A percentile compares a stretch with the other conserved stretches of the same genome.
phyloP scores from a whole-genome alignment of 2,113 vertebrate genomes.

The Vombatus ursinus region DNA sequence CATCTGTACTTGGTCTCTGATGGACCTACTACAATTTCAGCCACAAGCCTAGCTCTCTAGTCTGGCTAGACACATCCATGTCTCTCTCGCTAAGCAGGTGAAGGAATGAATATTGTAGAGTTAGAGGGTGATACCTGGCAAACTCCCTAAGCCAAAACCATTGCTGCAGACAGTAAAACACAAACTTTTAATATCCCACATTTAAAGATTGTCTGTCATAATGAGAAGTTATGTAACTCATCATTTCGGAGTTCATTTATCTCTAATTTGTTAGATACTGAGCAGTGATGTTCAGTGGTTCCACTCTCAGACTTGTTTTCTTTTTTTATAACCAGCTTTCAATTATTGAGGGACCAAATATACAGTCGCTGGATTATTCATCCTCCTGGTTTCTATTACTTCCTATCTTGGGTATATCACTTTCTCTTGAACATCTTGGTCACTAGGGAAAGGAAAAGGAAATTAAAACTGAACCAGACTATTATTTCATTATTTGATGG shows the following conservation, averaged over 20 bases:
- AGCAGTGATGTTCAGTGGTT: background rate
- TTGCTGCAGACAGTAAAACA: background rate
- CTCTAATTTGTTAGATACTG: background rate
- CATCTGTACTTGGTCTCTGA: background rate
- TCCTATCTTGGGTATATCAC: background rate
- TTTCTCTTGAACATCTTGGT: constrained; percentile 11
- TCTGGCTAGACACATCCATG: background rate
- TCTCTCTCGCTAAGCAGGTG: constrained; percentile 5
- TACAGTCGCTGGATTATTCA: background rate
- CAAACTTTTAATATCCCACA: background rate
- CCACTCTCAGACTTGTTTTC: background rate
- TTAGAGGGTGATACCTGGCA: background rate
- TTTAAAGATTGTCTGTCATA: constrained; percentile 13
- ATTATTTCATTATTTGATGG: background rate
- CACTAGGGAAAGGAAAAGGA: background rate
- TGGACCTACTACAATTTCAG: background rate
- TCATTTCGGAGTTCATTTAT: constrained; percentile 9
- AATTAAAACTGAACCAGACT: background rate
- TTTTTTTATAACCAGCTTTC: background rate
- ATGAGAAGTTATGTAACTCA: background rate
- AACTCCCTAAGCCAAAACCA: background rate
- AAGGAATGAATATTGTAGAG: background rate
- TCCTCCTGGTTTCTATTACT: background rate
- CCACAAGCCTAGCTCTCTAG: background rate
- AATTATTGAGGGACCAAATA: background rate